These are phyloP conservation scores for Astropecten irregularis DNA, from an alignment of 53 echinoderm and acorn worm species.

Conservation along the genomic window DNA sequence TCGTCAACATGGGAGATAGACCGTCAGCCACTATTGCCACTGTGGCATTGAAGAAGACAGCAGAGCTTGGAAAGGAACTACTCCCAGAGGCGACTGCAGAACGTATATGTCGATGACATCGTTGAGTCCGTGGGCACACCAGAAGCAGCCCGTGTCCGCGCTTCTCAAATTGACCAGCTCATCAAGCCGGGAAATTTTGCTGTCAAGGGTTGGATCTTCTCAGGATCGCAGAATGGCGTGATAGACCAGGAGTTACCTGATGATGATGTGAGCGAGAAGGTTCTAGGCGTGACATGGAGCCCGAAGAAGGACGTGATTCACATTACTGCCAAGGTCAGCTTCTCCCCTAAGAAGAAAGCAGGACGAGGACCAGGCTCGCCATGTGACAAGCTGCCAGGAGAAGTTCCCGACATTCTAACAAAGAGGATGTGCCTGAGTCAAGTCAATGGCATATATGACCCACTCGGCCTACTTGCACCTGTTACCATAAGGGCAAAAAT, in stretches of 20 bases:
- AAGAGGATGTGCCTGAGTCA: constrained; percentile 43
- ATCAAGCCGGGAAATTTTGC: too few relatives aligned
- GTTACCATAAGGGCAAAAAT: constrained; percentile 37
- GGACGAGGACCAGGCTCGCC: not conserved
- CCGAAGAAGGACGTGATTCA: constrained; percentile 26
- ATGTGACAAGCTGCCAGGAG: not conserved
- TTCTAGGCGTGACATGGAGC: constrained; percentile 39
- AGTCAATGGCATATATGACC: constrained; percentile 49
- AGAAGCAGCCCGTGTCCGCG: constrained; percentile 10
- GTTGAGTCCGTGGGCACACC: constrained; percentile 36
- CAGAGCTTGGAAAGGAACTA: constrained; percentile 13
- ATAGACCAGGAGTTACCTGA: not conserved
- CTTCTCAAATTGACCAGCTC: constrained; percentile 33
- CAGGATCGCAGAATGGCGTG: not conserved
- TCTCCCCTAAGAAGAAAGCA: too few relatives aligned
- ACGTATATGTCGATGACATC: constrained; percentile 62
- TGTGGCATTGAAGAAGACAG: constrained; percentile 59
- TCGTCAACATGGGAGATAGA: constrained; percentile 58
- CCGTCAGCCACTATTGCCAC: constrained; percentile 59
- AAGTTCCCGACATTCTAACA: constrained; percentile 28
- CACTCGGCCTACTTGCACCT: constrained; percentile 25
- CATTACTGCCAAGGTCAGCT: too few relatives aligned
- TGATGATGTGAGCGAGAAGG: constrained; percentile 5
- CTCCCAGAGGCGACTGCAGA: constrained; percentile 43
- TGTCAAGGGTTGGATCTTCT: not conserved